Conservation (phyloP, 2,888 invertebrate genomes). For the Euzetes globulus region DNA sequence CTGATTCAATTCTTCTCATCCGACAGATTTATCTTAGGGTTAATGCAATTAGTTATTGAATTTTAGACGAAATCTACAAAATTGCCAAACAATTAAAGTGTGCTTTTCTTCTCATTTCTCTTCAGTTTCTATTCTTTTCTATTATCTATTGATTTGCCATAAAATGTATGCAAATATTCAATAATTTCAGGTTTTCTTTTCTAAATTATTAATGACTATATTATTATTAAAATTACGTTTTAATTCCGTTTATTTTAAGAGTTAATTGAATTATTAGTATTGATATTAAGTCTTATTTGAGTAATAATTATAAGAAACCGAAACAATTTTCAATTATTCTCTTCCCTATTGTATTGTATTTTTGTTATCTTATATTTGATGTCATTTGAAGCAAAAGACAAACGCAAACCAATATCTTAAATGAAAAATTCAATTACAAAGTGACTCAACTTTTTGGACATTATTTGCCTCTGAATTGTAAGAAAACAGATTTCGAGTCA, state of each 20-base stretch:
- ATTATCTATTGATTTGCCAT: neutral
- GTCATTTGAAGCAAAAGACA: neutral
- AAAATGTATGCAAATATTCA: neutral
- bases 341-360: constrained; percentile 12
- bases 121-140: constrained; percentile 9
- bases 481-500: no score
- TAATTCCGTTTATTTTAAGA: neutral
- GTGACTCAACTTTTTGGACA: no score
- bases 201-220: neutral
- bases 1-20: neutral
- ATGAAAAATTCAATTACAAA: neutral
- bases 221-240: neutral
- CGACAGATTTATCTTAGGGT: constrained; percentile 17
- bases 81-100: constrained; percentile 17
- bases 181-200: neutral
- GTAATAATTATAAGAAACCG: neutral
- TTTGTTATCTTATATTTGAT: neutral
- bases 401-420: neutral
- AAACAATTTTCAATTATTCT: neutral
- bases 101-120: constrained; percentile 3
- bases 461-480: no score
- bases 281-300: neutral
- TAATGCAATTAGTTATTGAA: constrained; percentile 19
- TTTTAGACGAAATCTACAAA: constrained; percentile 9
- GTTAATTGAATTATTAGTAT: neutral